A percentile compares a stretch with the other conserved stretches of the same genome.
These are phyloP conservation scores for Eulemur macaco DNA, from an alignment of 2,113 vertebrate species.

Conservation along the genomic window DNA sequence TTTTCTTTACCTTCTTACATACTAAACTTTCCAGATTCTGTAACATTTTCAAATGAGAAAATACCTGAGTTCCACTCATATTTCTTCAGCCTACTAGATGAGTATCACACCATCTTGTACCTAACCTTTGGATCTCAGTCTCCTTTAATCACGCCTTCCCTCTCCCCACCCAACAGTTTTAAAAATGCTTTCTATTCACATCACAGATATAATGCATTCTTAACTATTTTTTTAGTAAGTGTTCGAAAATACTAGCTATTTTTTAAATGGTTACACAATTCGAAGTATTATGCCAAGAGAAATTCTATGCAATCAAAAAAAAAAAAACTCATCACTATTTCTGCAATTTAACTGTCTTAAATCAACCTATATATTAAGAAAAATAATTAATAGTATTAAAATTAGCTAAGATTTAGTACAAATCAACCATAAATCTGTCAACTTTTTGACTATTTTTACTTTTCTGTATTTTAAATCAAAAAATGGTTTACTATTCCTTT, in stretches of 20 bases:
- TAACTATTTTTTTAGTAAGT: neutral
- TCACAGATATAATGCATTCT: neutral
- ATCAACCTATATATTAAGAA: neutral
- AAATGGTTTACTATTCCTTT: neutral
- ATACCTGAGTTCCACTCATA: neutral
- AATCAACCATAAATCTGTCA: neutral
- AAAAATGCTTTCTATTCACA: neutral
- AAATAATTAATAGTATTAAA: neutral
- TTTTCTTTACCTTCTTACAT: neutral
- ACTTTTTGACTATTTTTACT: constrained; percentile 23
- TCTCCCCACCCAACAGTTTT: neutral
- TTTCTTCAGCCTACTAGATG: neutral
- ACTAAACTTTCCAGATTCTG: neutral
- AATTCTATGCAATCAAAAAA: neutral
- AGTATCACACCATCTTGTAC: neutral
- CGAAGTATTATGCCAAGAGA: neutral
- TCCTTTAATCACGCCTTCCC: neutral
- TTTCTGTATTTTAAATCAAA: neutral
- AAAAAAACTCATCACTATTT: neutral
- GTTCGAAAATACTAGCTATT: neutral
- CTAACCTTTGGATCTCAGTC: neutral
- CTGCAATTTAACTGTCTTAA: neutral
- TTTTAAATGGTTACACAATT: neutral
- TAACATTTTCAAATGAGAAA: constrained; percentile 1
- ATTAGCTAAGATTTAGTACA: neutral